These are phyloP conservation scores for Caloenas nicobarica DNA, from an alignment of 2,113 vertebrate genomes.

Conservation along the genomic window DNA sequence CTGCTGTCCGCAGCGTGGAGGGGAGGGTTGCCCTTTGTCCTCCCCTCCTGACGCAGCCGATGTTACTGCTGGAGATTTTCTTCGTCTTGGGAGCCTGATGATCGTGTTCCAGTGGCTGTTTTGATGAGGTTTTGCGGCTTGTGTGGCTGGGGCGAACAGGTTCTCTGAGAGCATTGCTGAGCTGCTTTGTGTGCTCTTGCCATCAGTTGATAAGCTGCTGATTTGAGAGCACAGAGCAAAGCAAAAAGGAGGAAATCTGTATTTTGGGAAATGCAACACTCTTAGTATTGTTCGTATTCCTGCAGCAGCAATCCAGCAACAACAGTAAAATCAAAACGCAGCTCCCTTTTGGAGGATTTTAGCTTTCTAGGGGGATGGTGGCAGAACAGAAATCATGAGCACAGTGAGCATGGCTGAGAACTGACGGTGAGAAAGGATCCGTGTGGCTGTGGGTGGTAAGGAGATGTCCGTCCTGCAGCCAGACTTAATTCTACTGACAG, in stretches of 20 bases:
- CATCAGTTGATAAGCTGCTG: neutral
- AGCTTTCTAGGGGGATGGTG: neutral
- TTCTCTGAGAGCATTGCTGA: neutral
- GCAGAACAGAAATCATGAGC: neutral
- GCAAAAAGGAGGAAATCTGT: neutral
- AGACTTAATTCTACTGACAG: neutral
- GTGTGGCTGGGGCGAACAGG: neutral
- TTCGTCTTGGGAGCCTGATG: neutral
- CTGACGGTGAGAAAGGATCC: neutral
- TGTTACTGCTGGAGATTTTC: neutral
- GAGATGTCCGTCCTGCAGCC: neutral
- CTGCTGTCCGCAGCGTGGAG: accelerated
- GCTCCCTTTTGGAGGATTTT: neutral
- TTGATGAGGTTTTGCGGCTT: neutral
- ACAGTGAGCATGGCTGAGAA: neutral
- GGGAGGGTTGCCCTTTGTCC: neutral
- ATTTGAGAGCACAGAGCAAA: neutral
- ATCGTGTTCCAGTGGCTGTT: neutral
- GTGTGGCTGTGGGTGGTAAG: neutral
- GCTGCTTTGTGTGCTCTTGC: neutral
- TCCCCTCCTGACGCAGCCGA: neutral
- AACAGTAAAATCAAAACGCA: neutral
- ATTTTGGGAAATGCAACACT: neutral
- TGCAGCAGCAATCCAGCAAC: neutral
- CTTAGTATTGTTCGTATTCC: neutral